Evolutionary conservation across 2,797 vertebrate species (phyloP).

Genomic region (Myotis daubentonii): DNA sequence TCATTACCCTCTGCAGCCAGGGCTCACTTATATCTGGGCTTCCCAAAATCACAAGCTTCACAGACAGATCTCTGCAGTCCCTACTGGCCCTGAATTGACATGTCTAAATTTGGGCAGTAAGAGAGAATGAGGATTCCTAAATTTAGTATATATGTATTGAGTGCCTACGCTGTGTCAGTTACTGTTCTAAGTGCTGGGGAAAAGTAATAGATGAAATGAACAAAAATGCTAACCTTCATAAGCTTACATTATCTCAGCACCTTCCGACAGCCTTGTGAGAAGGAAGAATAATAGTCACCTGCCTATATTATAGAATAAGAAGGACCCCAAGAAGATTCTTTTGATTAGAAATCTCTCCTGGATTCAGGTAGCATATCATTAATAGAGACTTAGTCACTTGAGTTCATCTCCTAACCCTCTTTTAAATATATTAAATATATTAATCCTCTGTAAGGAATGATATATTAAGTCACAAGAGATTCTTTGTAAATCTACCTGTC

Average conservation of each 20-base stretch:
- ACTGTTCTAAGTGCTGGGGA: background rate
- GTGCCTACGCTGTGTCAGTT: background rate
- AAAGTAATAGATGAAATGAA: background rate
- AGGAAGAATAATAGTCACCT: background rate
- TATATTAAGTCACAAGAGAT: background rate
- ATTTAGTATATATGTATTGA: background rate
- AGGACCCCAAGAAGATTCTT: background rate
- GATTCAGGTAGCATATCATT: background rate
- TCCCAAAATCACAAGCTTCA: background rate
- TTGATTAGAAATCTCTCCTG: background rate
- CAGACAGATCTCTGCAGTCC: background rate
- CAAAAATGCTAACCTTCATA: background rate
- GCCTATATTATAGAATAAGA: background rate
- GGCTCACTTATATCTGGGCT: background rate
- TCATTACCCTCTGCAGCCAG: background rate
- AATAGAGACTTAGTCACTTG: background rate
- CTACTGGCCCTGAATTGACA: background rate
- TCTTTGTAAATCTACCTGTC: background rate
- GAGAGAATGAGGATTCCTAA: background rate
- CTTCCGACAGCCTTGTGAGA: background rate
- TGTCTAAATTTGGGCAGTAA: background rate
- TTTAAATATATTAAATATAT: slow-evolving; percentile 1
- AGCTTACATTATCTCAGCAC: background rate
- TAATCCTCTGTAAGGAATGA: background rate
- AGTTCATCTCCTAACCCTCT: background rate